Evolutionary conservation across 2,888 invertebrate species (phyloP), one percentile per base, ranked within the genome.

Genomic region (Bellardia bayeri): DNA sequence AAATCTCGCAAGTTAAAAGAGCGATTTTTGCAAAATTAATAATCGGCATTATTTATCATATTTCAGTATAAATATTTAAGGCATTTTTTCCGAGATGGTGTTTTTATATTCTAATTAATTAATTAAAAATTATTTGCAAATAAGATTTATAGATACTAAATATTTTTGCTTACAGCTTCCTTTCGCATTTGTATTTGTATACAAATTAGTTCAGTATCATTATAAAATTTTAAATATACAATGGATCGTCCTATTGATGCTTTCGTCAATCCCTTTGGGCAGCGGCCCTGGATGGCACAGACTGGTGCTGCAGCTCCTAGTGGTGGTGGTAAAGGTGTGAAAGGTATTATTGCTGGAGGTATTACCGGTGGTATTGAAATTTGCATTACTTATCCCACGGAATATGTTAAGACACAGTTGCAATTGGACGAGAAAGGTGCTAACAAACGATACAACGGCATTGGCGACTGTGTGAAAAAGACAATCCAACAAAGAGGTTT

Each of bases 361-460:
- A 98, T 99, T 85, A 99, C 99, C 85, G 99, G 99, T 88, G 99
- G 98, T 90, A 98, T 99, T 92, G 99, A 99, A 95, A 99, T 99
- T 93, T 99, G 99, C 94, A 99, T 99, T 90, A 99, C 99, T 91
- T 99, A 98, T 94, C 99, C 99, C 11, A 99, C 99, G 7, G 99
- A 99, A 94, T 99, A 98, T 94, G 99, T 99, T 3, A 99, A 99
- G 95, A 99, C 99, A 89, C 99, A 99, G 93, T 95, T 99, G 88
- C 99, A 99, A 93, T 94, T 99, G 90, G 99, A 99, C 93, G 99
- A 99, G 94, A 98, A 99, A 95, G 96, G 93, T 85, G 92, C 90
- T 88, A 91, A 90, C 30, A 94, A 94, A 91, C 91, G 93, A 87
- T 99, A 98, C 94, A 94, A 95, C 11, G 99, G 99, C 45, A 98